Evolutionary conservation across 2,888 invertebrate genomes (phyloP).

Genomic region (Dryocosmus kuriphilus): DNA sequence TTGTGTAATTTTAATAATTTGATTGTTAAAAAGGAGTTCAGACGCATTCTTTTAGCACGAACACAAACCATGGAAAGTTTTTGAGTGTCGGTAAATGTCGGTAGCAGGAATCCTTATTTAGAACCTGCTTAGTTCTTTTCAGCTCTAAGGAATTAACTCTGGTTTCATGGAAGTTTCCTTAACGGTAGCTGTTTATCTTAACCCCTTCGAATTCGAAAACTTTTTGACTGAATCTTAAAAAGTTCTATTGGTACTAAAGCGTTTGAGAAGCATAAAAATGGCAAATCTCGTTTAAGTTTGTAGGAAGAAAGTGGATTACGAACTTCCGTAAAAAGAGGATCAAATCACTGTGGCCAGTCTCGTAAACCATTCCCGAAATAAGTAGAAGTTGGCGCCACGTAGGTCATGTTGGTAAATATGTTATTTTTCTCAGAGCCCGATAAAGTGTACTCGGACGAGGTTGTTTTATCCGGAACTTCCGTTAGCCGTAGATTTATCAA

Average conservation of each 20-base stretch:
- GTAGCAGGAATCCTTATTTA: too few relatives aligned
- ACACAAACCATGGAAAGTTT: too few relatives aligned
- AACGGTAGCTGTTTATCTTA: background rate
- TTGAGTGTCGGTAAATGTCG: too few relatives aligned
- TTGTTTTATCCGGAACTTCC: constrained; percentile 32
- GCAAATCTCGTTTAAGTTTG: background rate
- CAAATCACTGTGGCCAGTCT: background rate
- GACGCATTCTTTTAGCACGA: too few relatives aligned
- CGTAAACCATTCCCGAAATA: constrained; percentile 17
- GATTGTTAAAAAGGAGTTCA: too few relatives aligned
- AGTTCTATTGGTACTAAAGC: background rate
- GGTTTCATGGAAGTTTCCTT: background rate
- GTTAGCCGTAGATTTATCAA: constrained; percentile 28
- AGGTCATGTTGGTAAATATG: constrained; percentile 30
- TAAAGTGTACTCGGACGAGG: constrained; percentile 2
- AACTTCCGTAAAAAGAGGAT: constrained; percentile 17
- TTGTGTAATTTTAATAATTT: too few relatives aligned
- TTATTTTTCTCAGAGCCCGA: constrained; percentile 25
- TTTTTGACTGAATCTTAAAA: background rate
- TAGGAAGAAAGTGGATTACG: constrained; percentile 12
- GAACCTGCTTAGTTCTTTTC: too few relatives aligned
- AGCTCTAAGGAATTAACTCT: background rate
- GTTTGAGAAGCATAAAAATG: constrained; percentile 2
- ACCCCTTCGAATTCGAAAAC: background rate
- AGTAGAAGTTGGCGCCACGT: constrained; percentile 29